Evolutionary conservation across 1,140 invertebrate species (phyloP), one percentile per base, ranked within the genome.

Genomic region (Drosophila dunni): DNA sequence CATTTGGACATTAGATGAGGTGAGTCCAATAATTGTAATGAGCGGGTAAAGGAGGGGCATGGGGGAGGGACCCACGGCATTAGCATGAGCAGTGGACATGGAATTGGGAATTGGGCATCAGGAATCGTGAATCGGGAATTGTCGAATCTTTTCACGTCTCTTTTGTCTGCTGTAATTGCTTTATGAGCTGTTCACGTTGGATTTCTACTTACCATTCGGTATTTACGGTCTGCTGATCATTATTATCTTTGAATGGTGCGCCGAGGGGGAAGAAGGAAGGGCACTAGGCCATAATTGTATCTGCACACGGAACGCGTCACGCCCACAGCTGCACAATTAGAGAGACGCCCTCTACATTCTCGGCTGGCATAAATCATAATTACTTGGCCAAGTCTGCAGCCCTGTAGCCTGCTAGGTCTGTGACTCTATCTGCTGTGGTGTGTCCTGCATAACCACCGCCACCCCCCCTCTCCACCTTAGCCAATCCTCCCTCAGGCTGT

Each of bases 341-440:
- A 42, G 81, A n/a, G 11, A 80, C 81, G 74, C 81, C 78, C 72
- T 73, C 72, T 74, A 81, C 81, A 81, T 85, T 81, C 78, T 75
- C 75, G 63, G 50, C 42, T 60, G 58, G 79, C 82, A 85, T 85
- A 85, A 85, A 85, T 85, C 82, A 85, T 85, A 85, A 85, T 85
- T 85, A 85, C 78, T 81, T 75, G 80, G 66, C 48, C 66, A 57
- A 48, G 70, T 60, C 17, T 9, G 34, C 46, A 40, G 34, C 46
- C 36, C 50, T 56, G 40, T 45, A 38, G 36, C 36, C 10, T 7
- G 10, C 7, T 38, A 8, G 8, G 42, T 24, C 57, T 60, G 20
- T 11, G 38, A 29, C 24, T 15, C 7, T 44, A 24, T 10, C 36
- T 44, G 29, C 33, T 20, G 40, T 38, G 13, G 44, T 7, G n/a